A percentile compares a stretch with the other conserved stretches of the same genome.
Conservation (phyloP, 1,140 invertebrate genomes). For the Coenobita brevimanus region DNA sequence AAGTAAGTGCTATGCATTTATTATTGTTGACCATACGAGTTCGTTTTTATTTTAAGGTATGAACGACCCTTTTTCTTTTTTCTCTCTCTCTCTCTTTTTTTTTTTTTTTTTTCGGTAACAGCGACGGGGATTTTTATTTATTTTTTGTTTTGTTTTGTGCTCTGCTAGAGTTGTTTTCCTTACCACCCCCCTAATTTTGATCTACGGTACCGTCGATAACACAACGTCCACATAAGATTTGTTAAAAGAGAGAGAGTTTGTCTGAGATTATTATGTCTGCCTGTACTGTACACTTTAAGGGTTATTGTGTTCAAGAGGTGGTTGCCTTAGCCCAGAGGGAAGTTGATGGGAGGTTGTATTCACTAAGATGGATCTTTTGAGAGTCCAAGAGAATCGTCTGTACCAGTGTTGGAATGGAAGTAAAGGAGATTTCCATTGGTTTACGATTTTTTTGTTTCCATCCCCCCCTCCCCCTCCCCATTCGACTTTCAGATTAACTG, state of each 20-base stretch:
- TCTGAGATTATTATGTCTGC: constrained; percentile 47
- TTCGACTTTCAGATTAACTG: neutral
- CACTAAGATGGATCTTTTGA: constrained; percentile 51
- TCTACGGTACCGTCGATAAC: constrained; percentile 57
- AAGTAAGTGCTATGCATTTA: neutral
- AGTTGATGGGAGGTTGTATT: constrained; percentile 49
- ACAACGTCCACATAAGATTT: constrained; percentile 63
- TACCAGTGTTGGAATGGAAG: constrained; percentile 65
- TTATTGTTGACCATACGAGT: constrained; percentile 5
- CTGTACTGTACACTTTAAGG: constrained; percentile 47
- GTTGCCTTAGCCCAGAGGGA: constrained; percentile 62
- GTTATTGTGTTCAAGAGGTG: constrained; percentile 60
- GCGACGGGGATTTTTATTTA: too few species aligned
- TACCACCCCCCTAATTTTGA: neutral
- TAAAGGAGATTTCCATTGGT: constrained; percentile 65
- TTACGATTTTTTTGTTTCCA: constrained; percentile 37
- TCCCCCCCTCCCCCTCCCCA: neutral
- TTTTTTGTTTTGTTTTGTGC: too few species aligned
- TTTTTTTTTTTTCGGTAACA: too few species aligned
- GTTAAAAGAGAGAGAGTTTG: constrained; percentile 41
- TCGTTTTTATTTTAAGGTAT: too few species aligned
- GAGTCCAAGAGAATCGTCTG: constrained; percentile 33
- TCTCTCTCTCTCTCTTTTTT: too few species aligned
- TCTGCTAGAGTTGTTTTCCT: too few species aligned
- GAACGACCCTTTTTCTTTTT: too few species aligned